phyloP scores from a whole-genome alignment of 2,113 vertebrate genomes.

The Cygnus atratus region DNA sequence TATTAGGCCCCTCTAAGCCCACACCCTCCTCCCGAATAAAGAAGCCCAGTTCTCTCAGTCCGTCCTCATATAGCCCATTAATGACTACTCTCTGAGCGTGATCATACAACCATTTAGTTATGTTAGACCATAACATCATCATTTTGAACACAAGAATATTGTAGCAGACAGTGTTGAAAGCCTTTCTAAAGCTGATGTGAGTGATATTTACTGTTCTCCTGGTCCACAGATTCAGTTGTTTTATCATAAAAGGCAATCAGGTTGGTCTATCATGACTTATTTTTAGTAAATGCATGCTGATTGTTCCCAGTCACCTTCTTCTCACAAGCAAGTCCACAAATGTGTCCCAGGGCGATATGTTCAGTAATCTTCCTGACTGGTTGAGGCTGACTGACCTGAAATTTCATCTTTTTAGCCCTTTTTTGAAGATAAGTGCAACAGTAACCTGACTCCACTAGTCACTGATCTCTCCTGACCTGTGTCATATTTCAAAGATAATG shows the following conservation, averaged over 20 bases:
- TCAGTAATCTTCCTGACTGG: background rate
- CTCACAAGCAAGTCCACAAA: background rate
- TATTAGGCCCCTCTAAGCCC: background rate
- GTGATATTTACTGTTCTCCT: accelerated
- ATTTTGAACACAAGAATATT: background rate
- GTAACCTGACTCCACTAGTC: background rate
- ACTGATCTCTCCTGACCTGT: background rate
- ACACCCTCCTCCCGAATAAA: background rate
- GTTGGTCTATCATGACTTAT: background rate
- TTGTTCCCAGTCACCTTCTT: background rate
- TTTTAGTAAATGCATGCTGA: background rate
- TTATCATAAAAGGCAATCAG: background rate
- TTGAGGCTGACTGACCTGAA: background rate
- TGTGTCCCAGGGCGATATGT: background rate
- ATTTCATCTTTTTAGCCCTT: background rate
- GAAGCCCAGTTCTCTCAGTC: background rate
- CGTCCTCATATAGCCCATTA: background rate
- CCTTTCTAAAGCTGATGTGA: background rate
- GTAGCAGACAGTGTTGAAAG: background rate
- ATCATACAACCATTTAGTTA: background rate
- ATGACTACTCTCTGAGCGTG: background rate
- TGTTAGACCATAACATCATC: background rate
- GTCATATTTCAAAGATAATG: background rate
- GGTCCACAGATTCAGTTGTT: background rate
- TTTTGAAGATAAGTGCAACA: background rate